Base-by-base conservation (phyloP, 2,797 vertebrate genomes). In the Chaenodraco wilsoni region DNA sequence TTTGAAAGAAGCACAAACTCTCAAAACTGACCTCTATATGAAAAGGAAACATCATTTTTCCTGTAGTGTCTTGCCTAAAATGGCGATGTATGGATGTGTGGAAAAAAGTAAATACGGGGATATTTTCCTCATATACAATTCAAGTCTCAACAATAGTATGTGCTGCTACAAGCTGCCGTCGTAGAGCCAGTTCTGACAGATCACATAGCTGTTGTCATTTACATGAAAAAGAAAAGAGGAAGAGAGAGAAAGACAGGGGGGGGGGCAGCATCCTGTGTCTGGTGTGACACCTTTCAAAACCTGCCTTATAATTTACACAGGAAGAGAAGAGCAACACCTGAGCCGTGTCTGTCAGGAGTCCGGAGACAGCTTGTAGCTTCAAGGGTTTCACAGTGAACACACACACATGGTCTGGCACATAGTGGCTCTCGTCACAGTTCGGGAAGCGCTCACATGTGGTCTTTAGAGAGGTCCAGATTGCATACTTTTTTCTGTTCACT, bases 251-350 rank as follows among this genome's bases (percentile, higher is more conserved):
- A 0, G 40, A 57, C 5, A 3, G 14, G 57, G 37, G 33, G 45
- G 41, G 64, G 64, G 43, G 11, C 69, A 76, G 78, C 52, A 73
- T 74, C 71, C 65, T 70, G 66, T 46, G 69, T 83, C 60, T 84
- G 70, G 78, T 64, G 66, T 82, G 80, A 79, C 79, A 82, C 55
- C 52, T 67, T 71, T 83, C 76, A 76, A 72, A 78, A 69, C 52
- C 66, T 16, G 48, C 33, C 68, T 79, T 85, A 40, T 82, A 82
- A 83, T 79, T 82, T 80, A 80, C 76, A 74, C 85, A 78, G 78
- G 71, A 75, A 84, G 73, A 60, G 23, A 69, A 71, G 72, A 69
- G 66, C 56, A 76, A 67, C 79, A 82, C 79, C 84, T 78, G 81
- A 84, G 82, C 76, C 45, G 23, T 3, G 67, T 76, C 74, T 81